Conservation (phyloP, 2,113 vertebrate genomes). For the Atrichornis clamosus region DNA sequence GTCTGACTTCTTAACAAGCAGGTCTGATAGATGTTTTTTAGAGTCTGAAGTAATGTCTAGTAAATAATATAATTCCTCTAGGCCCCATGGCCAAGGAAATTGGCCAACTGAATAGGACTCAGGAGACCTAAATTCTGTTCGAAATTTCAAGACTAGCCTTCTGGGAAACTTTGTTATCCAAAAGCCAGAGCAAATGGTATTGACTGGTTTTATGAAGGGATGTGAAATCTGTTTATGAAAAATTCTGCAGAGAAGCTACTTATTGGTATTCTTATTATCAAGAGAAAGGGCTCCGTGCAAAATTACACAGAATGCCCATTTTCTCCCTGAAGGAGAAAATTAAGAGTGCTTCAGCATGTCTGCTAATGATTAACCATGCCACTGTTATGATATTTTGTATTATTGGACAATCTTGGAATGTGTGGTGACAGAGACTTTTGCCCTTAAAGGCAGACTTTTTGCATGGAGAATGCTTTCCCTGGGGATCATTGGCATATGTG, state of each 20-base stretch:
- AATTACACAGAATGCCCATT: background rate
- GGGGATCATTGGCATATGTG: background rate
- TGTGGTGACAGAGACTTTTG: background rate
- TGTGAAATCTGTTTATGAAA: background rate
- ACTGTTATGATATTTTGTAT: background rate
- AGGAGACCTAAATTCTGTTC: background rate
- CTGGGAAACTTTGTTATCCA: background rate
- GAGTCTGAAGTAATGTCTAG: background rate
- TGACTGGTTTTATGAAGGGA: background rate
- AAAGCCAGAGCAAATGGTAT: background rate
- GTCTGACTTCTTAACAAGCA: background rate
- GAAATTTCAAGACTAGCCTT: background rate
- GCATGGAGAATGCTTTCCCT: background rate
- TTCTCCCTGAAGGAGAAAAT: background rate
- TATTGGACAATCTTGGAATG: background rate
- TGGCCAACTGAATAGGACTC: background rate
- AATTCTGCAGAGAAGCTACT: background rate
- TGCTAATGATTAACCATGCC: background rate
- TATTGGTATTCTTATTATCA: background rate
- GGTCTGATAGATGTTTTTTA: background rate
- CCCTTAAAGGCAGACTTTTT: background rate
- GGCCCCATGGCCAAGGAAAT: background rate
- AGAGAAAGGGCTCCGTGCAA: background rate
- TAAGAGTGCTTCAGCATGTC: background rate
- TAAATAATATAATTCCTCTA: background rate